Evolutionary conservation across 2,888 invertebrate species (phyloP), one percentile per base, ranked within the genome.

Genomic region (Dioctria rufipes): DNA sequence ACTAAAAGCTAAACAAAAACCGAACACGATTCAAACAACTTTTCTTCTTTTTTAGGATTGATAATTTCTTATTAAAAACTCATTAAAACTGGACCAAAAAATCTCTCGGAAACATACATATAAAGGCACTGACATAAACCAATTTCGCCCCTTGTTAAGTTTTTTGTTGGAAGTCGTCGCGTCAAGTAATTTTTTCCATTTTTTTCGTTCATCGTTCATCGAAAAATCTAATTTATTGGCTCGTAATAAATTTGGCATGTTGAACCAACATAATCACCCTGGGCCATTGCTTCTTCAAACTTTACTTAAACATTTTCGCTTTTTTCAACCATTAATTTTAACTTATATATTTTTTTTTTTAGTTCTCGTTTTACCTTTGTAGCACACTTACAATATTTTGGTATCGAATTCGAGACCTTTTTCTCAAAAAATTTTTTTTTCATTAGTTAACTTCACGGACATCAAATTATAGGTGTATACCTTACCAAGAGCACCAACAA

Each of bases 191-290:
- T 65, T 80, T 80, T 43, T 73, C 25, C 60, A 80, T 67, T 58
- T 69, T 69, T 54, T 71, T 46, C 58, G 39, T 40, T 69, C 66
- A 51, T 46, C 58, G 39, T 40, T 69, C 66, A 51, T 40, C 51
- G 46, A 39, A 13, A 80, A 80, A 73, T 63, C 75, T 73, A 80
- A 80, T 80, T 73, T 73, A 80, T 73, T 73, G 73, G 63, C 37
- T 75, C 73, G 73, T 73, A 42, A 80, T 73, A 63, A 80, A 80
- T 73, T 80, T 73, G 73, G 80, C 80, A 80, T 80, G 75, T 80
- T 80, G 63, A 61, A 5, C 80, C 80, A 80, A 80, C 43, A 80
- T 73, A 65, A 73, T 80, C n/a, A 60, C 54, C 63, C 4, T 43
- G 73, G n/a, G 25, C 51, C 9, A 25, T 25, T 67, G 51, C 51